Conservation (phyloP, 2,113 vertebrate genomes). For the Manacus vitellinus region DNA sequence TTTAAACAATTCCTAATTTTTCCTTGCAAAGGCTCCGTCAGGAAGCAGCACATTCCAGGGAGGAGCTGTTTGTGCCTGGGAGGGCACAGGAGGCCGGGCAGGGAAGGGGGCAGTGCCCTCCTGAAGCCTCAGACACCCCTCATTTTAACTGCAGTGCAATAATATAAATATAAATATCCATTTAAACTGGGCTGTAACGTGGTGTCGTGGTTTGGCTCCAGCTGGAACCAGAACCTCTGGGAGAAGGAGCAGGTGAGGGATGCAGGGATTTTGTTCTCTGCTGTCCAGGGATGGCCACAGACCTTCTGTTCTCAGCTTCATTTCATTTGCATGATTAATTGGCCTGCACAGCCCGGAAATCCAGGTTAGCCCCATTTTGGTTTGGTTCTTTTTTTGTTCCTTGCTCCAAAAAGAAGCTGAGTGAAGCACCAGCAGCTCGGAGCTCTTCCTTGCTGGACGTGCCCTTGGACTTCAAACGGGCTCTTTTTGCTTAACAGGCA, state of each 20-base stretch:
- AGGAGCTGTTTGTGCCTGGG: background rate
- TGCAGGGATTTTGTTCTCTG: background rate
- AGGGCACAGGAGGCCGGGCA: background rate
- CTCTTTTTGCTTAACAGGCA: fast-evolving
- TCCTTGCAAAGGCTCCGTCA: background rate
- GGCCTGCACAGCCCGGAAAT: background rate
- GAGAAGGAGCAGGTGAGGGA: fast-evolving
- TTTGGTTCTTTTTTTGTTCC: background rate
- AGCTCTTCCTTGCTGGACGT: background rate
- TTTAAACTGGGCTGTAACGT: fast-evolving
- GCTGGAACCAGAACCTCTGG: background rate
- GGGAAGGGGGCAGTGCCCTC: background rate
- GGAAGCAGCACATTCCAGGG: fast-evolving
- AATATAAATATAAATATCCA: background rate
- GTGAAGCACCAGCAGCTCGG: background rate
- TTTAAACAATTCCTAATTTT: background rate
- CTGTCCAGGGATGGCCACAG: fast-evolving
- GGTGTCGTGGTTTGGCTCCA: too few species aligned
- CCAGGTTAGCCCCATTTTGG: fast-evolving
- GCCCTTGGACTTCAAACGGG: background rate
- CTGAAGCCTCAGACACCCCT: fast-evolving
- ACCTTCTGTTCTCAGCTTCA: fast-evolving
- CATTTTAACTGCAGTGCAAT: fast-evolving
- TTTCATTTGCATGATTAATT: background rate
- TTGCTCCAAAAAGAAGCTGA: background rate